Conservation (phyloP, 2,888 invertebrate genomes). For the Ectemnius lituratus region DNA sequence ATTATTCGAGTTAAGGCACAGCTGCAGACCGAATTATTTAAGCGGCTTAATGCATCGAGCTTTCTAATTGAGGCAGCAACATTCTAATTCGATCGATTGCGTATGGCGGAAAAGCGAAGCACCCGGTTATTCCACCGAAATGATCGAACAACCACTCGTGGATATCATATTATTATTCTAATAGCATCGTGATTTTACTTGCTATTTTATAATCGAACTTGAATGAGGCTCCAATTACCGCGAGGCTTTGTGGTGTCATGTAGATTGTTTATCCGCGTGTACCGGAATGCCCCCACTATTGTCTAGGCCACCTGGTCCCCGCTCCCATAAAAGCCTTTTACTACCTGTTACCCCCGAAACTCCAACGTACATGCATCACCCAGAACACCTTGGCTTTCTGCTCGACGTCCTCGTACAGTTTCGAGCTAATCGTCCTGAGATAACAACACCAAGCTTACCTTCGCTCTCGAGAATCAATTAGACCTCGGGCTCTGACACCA, state of each 20-base stretch:
- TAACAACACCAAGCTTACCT: constrained; percentile 1
- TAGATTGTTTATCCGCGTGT: constrained; percentile 50
- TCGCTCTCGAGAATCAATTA: background rate
- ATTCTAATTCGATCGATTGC: background rate
- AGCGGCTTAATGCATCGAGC: no score
- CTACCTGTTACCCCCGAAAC: constrained; percentile 31
- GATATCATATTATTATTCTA: no score
- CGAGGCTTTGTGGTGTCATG: constrained; percentile 39
- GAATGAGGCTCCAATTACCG: constrained; percentile 45
- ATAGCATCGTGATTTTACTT: background rate
- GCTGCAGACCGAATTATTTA: no score
- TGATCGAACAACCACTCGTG: no score
- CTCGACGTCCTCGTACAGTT: constrained; percentile 53
- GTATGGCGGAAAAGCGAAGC: background rate
- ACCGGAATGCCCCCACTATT: constrained; percentile 50
- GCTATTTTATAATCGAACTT: background rate
- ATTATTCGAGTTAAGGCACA: no score
- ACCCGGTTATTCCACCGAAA: no score
- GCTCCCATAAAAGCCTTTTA: constrained; percentile 56
- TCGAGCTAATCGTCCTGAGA: constrained; percentile 25
- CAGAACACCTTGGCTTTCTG: constrained; percentile 60
- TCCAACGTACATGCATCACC: constrained; percentile 55
- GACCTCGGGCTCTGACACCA: no score
- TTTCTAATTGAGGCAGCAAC: no score
- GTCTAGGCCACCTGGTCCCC: constrained; percentile 55